phyloP scores from a whole-genome alignment of 2,113 vertebrate species.

The Laticauda colubrina region DNA sequence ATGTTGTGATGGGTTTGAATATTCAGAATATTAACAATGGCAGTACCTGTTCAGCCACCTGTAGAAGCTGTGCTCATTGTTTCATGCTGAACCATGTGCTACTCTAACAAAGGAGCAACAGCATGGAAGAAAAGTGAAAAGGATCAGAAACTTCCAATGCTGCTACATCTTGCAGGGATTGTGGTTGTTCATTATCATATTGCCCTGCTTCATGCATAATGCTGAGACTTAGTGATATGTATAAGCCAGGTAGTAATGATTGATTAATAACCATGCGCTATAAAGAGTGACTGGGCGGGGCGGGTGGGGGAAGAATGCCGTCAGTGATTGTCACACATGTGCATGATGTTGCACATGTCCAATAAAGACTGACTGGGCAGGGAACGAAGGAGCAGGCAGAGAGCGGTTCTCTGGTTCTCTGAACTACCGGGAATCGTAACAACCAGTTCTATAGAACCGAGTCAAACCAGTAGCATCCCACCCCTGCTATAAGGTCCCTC shows the following conservation, averaged over 20 bases:
- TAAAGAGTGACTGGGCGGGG: too few species aligned
- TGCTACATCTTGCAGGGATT: neutral
- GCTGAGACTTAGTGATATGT: neutral
- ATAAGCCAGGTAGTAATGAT: neutral
- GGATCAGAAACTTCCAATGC: neutral
- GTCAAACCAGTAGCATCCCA: neutral
- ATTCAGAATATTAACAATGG: slow-evolving; percentile 41
- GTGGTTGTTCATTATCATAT: neutral
- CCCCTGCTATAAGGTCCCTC: too few species aligned
- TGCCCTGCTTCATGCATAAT: neutral
- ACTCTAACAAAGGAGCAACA: neutral
- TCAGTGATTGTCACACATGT: neutral
- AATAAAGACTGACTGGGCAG: too few species aligned
- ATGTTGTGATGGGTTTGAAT: slow-evolving; percentile 39
- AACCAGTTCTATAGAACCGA: neutral
- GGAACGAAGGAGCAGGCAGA: too few species aligned
- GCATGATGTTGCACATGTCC: too few species aligned
- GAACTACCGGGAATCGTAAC: too few species aligned
- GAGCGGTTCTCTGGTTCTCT: too few species aligned
- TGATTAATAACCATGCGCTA: neutral
- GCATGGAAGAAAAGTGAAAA: neutral
- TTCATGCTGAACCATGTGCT: slow-evolving; percentile 37
- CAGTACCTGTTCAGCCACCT: slow-evolving; percentile 18
- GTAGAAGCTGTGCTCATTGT: slow-evolving; percentile 32
- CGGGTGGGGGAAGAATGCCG: too few species aligned